Evolutionary conservation across 2,888 invertebrate genomes (phyloP).

Genomic region (Drosophila paucipuncta): DNA sequence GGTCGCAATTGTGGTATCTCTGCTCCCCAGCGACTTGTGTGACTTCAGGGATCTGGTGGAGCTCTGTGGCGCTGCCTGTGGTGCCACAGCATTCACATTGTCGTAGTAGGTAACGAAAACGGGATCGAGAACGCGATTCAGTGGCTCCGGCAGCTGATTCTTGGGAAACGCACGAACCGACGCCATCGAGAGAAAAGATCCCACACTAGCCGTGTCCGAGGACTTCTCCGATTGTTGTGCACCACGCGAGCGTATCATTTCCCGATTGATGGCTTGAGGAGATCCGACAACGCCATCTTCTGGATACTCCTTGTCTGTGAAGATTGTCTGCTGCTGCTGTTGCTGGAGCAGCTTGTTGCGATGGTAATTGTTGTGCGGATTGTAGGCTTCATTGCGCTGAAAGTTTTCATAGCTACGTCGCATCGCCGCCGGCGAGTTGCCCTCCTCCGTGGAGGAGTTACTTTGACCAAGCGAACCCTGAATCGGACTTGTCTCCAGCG

Average conservation of each 20-base stretch:
- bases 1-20: constrained; percentile 72
- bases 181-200: constrained; percentile 94
- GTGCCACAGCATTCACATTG: constrained; percentile 82
- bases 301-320: constrained; percentile 66
- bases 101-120: constrained; percentile 91
- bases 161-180: constrained; percentile 94
- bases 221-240: constrained; percentile 81
- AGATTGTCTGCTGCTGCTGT: constrained; percentile 78
- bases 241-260: constrained; percentile 76
- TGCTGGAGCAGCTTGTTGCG: constrained; percentile 83
- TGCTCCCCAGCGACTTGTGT: constrained; percentile 59
- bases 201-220: constrained; percentile 87
- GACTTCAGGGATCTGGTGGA: constrained; percentile 64
- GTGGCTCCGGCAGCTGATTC: constrained; percentile 90
- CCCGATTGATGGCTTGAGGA: constrained; percentile 83
- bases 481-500: constrained; percentile 82
- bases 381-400: constrained; percentile 83
- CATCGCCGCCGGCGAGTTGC: constrained; percentile 68
- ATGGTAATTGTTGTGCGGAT: constrained; percentile 84
- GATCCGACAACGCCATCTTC: constrained; percentile 65
- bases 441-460: constrained; percentile 81
- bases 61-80: constrained; percentile 53
- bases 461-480: constrained; percentile 58
- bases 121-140: constrained; percentile 92
- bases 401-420: constrained; percentile 79